Evolutionary conservation across 2,888 invertebrate species (phyloP), one percentile per base, ranked within the genome.

Genomic region (Nematopogon swammerdamellus): DNA sequence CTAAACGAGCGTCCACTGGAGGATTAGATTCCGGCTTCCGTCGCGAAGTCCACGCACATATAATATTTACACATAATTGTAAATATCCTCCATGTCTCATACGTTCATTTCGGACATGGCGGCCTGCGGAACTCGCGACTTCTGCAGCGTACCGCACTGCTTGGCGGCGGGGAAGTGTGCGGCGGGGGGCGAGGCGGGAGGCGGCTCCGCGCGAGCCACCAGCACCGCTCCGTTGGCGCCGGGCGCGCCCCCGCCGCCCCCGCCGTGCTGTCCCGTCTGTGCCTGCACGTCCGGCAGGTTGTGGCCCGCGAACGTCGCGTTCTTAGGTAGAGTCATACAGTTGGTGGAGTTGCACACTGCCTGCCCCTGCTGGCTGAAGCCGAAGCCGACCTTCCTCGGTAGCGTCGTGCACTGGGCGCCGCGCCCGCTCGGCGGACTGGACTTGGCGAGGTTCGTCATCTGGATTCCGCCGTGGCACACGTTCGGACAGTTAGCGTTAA

Each of bases 41-140:
- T 8, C 25, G 8, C 25, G 25, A 25, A 25, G 25, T 25, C 25
- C 25, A 25, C 25, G 25, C 25, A 25, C 25, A n/a, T n/a, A n/a
- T 10, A 25, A 14, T 36, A 36, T 70, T 72, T 72, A 79, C 65
- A 79, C 79, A 76, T 79, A 79, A 74, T 79, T 79, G 75, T 79
- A 79, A 79, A 79, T 79, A 79, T 79, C 79, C 59, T 79, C 79
- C 70, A 77, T 80, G 57, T 80, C 80, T 92, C 92, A 92, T 87
- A 92, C 92, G 63, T 91, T 85, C 91, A 92, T 92, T 74, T 92
- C 92, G 55, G 89, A 91, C 82, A 92, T 91, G 17, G 91, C 89
- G 52, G 91, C 91, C 69, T 90, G 89, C 44, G 89, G 89, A 56
- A 90, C 85, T 61, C 86, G 64, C 8, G 77, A 70, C 56, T 74